Base-by-base conservation (phyloP, 2,797 vertebrate species). In the Heteromormyrus szaboi region DNA sequence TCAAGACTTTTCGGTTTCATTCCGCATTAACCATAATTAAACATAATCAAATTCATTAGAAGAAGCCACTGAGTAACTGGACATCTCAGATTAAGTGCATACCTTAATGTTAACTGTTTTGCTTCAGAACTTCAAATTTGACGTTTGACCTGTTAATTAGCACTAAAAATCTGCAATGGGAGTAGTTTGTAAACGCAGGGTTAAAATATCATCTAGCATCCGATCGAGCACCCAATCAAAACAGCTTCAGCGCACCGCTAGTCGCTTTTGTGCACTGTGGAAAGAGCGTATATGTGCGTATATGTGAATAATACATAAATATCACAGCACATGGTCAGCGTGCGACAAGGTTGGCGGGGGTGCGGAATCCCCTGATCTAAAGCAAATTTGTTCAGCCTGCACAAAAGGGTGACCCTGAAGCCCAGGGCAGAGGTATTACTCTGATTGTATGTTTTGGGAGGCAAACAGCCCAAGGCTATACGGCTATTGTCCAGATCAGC, bases 321-420 rank as follows among this genome's bases (percentile, higher is more conserved):
- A n/a, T 81, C 19, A 81, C 37, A 9, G 76, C 76, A 46, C 76
- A 81, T 22, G 33, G 79, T 41, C 22, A 22, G 59, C 53, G 86
- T 48, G 33, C 3, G 14, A 37, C 25, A 46, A 37, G 44, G 62
- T 7, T 41, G 12, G 25, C 17, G 85, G 2, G 33, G 22, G 85
- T 7, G 46, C 91, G 89, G 91, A 92, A 92, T 91, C 89, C 88
- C 89, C 90, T 89, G 92, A 91, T 93, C 93, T 92, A 92, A 90
- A 94, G 93, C 93, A 94, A 95, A 96, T 96, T 94, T 95, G 94
- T 94, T 92, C 93, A 94, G 89, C 89, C 88, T 88, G 92, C 93
- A 95, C 94, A 95, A 95, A 62, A 93, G 92, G 92, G 89, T 81
- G 92, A 93, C 87, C 87, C 29, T 89, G 91, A 91, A 87, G 93